phyloP scores from a whole-genome alignment of 2,113 vertebrate species.

The Bungarus multicinctus region DNA sequence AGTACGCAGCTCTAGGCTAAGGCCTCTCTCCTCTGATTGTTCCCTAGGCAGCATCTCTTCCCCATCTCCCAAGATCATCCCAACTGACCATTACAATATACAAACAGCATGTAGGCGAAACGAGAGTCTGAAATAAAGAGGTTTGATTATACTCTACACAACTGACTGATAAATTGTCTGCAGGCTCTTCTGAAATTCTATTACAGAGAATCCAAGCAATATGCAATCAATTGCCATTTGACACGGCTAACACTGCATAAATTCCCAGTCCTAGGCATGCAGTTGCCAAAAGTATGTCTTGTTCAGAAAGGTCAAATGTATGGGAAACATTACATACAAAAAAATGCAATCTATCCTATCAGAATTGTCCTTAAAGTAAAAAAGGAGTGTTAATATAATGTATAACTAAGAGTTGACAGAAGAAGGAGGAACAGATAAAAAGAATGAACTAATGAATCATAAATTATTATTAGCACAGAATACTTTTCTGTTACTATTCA shows the following conservation, averaged over 20 bases:
- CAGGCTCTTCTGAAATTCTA: not conserved
- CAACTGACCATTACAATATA: not conserved
- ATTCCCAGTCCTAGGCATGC: not conserved
- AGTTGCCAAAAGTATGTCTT: not conserved
- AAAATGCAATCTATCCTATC: not conserved
- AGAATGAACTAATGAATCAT: not conserved
- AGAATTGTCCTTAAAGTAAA: not conserved
- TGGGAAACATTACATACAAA: not conserved
- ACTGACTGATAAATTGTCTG: not conserved
- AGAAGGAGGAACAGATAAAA: not conserved
- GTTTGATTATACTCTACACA: not conserved
- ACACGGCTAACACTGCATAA: not conserved
- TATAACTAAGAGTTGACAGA: not conserved
- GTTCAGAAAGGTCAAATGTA: not conserved
- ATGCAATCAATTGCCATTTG: not conserved
- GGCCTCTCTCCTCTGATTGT: not conserved
- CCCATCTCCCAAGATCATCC: not conserved
- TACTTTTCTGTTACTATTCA: not conserved
- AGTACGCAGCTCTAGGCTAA: not conserved
- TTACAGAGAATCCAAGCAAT: not conserved
- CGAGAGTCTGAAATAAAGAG: not conserved
- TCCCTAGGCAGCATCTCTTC: not conserved
- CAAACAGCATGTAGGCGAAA: not conserved
- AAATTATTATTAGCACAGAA: not conserved
- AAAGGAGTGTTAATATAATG: not conserved